phyloP scores from a whole-genome alignment of 2,797 vertebrate genomes.

The Enteromius thamalakanensis region DNA sequence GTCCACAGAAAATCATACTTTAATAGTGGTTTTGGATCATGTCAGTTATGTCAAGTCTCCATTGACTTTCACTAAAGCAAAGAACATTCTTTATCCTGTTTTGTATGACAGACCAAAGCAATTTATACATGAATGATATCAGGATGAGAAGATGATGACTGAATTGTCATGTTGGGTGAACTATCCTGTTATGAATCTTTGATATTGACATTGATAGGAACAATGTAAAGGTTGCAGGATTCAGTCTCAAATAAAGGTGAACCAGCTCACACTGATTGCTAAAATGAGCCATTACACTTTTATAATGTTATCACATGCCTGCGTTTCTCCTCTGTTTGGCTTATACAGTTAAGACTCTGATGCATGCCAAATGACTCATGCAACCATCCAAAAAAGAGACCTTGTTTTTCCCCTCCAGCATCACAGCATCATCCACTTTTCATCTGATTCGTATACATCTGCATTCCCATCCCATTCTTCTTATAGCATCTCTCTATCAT shows the following conservation, averaged over 20 bases:
- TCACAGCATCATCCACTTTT: neutral
- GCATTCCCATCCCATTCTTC: constrained; percentile 10
- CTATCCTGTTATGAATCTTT: neutral
- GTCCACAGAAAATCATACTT: neutral
- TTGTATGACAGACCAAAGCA: neutral
- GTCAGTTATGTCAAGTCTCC: neutral
- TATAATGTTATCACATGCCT: neutral
- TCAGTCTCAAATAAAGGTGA: neutral
- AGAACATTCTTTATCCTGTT: neutral
- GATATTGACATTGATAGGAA: neutral
- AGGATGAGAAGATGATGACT: neutral
- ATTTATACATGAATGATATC: neutral
- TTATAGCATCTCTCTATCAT: constrained; percentile 15
- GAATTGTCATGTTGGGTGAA: neutral
- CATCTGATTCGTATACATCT: neutral
- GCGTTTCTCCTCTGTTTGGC: neutral
- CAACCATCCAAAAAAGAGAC: neutral
- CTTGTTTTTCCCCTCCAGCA: neutral
- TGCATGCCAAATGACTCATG: neutral
- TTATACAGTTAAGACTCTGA: neutral
- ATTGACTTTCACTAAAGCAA: neutral
- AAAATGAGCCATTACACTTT: neutral
- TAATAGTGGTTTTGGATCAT: neutral
- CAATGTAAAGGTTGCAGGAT: neutral
- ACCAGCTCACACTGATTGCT: neutral